Evolutionary conservation across 1,140 invertebrate species (phyloP).

Genomic region (Ceratina australensis): DNA sequence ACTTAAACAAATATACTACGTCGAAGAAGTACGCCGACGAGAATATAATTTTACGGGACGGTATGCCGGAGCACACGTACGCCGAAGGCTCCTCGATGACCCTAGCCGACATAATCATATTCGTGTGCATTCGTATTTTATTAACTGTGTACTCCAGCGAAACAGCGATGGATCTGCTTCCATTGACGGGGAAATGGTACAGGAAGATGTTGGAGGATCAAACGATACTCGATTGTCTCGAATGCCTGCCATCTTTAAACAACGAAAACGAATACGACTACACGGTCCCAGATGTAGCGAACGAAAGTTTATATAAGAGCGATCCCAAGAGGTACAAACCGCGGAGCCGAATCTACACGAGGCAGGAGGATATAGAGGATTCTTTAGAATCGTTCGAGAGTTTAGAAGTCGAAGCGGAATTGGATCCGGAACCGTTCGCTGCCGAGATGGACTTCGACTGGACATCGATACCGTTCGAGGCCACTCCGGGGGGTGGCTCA

Average conservation of each 20-base stretch:
- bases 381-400: slow-evolving; percentile 80
- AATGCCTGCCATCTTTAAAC: slow-evolving; percentile 54
- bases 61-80: slow-evolving; percentile 83
- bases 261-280: slow-evolving; percentile 39
- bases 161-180: slow-evolving; percentile 81
- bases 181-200: slow-evolving; percentile 86
- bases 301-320: slow-evolving; percentile 88
- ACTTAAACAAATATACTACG: slow-evolving; percentile 88
- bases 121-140: slow-evolving; percentile 86
- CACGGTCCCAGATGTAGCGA: slow-evolving; percentile 63
- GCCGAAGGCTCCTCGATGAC: slow-evolving; percentile 92
- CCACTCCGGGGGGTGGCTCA: slow-evolving; percentile 88
- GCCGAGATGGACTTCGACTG: slow-evolving; percentile 81
- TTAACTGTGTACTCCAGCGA: slow-evolving; percentile 79
- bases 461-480: slow-evolving; percentile 84
- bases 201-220: slow-evolving; percentile 76
- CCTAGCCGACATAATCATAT: slow-evolving; percentile 91
- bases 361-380: slow-evolving; percentile 86
- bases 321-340: slow-evolving; percentile 89
- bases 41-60: slow-evolving; percentile 44
- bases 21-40: slow-evolving; percentile 77
- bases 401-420: slow-evolving; percentile 72
- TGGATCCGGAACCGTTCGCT: slow-evolving; percentile 74
- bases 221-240: slow-evolving; percentile 67
- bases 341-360: slow-evolving; percentile 86